Evolutionary conservation across 2,888 invertebrate species (phyloP).

Genomic region (Yponomeuta plumbellus): DNA sequence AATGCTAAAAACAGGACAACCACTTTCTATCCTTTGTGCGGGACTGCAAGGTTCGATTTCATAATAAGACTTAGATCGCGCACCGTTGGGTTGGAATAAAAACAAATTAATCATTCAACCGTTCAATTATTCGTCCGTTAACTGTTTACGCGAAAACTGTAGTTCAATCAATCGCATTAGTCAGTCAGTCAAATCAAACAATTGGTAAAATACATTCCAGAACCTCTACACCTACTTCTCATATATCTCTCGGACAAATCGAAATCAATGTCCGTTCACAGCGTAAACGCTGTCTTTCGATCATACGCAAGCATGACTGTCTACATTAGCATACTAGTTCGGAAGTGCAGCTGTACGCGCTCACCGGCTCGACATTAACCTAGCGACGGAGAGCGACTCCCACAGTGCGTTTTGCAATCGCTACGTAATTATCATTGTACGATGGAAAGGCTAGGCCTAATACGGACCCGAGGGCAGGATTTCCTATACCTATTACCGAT

Average conservation of each 20-base stretch:
- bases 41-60: too few species aligned
- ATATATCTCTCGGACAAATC: neutral
- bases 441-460: conserved; percentile 54
- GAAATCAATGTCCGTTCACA: neutral
- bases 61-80: too few species aligned
- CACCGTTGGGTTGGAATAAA: too few species aligned
- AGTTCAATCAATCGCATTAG: too few species aligned
- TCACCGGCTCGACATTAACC: conserved; percentile 14
- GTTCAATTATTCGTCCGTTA: too few species aligned
- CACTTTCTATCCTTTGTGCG: too few species aligned
- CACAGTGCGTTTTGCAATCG: conserved; percentile 55
- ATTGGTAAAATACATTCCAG: too few species aligned
- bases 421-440: conserved; percentile 59
- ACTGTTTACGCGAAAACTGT: too few species aligned
- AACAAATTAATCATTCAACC: too few species aligned
- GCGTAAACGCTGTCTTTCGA: neutral
- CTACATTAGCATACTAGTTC: conserved; percentile 25
- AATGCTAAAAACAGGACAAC: too few species aligned
- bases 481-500: conserved; percentile 44
- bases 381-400: conserved; percentile 32
- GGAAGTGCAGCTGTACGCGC: conserved; percentile 25
- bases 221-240: too few species aligned
- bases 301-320: neutral
- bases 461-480: conserved; percentile 40
- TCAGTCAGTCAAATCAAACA: too few species aligned